A percentile compares a stretch with the other conserved stretches of the same genome.
Evolutionary conservation across 2,797 vertebrate genomes (phyloP).

Genomic region (Sylvilagus floridanus): DNA sequence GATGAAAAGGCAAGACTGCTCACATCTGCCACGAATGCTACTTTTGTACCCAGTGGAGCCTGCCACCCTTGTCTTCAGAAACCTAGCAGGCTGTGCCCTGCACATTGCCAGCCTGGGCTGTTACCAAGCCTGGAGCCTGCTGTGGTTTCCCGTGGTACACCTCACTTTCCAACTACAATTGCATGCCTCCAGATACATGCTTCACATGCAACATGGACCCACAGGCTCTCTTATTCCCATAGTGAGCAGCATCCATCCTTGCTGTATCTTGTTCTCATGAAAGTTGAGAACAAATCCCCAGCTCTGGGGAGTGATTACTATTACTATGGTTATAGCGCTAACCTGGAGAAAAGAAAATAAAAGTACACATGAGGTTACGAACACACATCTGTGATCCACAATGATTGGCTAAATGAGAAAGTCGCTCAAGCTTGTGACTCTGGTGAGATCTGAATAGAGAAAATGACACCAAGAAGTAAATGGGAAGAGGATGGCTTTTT

Average conservation of each 20-base stretch:
- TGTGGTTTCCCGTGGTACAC: not conserved
- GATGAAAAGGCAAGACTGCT: not conserved
- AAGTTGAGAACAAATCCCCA: not conserved
- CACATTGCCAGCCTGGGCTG: not conserved
- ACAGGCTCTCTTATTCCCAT: not conserved
- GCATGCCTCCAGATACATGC: not conserved
- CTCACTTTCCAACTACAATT: not conserved
- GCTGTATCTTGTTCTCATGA: not conserved
- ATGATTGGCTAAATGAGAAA: not conserved
- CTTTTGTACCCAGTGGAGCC: not conserved
- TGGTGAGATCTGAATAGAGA: not conserved
- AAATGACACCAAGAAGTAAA: not conserved
- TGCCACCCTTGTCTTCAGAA: not conserved
- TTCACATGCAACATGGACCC: not conserved
- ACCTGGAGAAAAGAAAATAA: not conserved
- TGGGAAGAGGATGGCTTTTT: not conserved
- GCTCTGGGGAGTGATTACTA: not conserved
- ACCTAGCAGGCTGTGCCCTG: not conserved
- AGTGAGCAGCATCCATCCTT: not conserved
- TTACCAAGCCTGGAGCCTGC: not conserved
- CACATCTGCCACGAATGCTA: not conserved
- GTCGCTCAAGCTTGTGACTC: not conserved
- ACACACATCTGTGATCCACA: not conserved
- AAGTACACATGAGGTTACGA: not conserved
- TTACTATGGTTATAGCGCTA: not conserved